Evolutionary conservation across 1,140 invertebrate genomes (phyloP), one percentile per base, ranked within the genome.

Genomic region (Triops longicaudatus): DNA sequence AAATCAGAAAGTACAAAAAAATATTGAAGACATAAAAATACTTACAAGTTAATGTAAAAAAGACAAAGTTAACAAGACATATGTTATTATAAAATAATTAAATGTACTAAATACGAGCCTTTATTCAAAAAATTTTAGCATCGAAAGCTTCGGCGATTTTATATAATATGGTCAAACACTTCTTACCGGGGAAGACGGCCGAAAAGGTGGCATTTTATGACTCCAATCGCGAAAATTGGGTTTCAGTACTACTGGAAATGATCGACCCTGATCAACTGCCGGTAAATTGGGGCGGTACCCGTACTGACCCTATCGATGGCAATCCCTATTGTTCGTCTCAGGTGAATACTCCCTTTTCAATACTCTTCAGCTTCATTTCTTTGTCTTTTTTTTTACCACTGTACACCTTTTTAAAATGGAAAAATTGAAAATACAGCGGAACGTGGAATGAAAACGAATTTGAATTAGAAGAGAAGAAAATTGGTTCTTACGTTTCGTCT

Each of bases 121-220:
- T 37, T 37, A 7, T 37, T 37, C 7, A 37, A 7, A 7, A 37
- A 37, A 37, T 37, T 26, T 14, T 28, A 76, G 76, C 76, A 1
- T 85, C 86, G 11, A 80, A 81, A 28, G 83, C 86, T 42, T 86
- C 86, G 77, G 83, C 85, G 1, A 78, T 86, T 71, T 78, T 85
- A 14, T 86, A 84, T 80, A 84, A 83, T 76, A 73, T 86, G 37
- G 79, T 81, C 2, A 81, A 83, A 76, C 85, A 85, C 1, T 92
- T 97, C 79, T 88, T 98, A 80, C 91, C 94, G 80, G 94, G 96
- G 79, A 92, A 94, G 81, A 97, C 95, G 43, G 86, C 93, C 79
- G 91, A 90, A 5, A 98, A 98, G 86, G 94, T 98, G 41, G 88
- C 91, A 81, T 94, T 98, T 74, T 90, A 89, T 80, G 93, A 93